Evolutionary conservation across 2,113 vertebrate species (phyloP).

Genomic region (Trichechus manatus): DNA sequence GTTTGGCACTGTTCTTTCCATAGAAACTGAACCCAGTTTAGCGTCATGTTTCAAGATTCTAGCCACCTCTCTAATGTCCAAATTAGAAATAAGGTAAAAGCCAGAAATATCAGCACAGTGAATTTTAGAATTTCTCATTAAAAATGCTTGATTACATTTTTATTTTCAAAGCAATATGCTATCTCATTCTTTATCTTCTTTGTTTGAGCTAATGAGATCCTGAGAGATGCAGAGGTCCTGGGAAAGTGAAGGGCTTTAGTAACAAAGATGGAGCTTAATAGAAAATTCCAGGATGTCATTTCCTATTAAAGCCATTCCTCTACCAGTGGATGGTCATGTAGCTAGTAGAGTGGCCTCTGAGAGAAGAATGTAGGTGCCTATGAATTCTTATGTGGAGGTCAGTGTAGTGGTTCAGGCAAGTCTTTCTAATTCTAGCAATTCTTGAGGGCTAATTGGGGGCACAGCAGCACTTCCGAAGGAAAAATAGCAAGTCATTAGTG

Average conservation of each 20-base stretch:
- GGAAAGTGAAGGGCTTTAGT: background rate
- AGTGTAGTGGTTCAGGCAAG: background rate
- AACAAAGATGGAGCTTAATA: background rate
- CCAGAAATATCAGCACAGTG: background rate
- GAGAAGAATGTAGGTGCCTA: background rate
- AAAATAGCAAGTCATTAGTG: background rate
- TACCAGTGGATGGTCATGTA: background rate
- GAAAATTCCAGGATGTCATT: slow-evolving; percentile 1
- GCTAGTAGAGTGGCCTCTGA: background rate
- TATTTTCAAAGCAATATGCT: slow-evolving; percentile 25
- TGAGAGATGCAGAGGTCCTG: background rate
- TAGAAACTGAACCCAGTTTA: background rate
- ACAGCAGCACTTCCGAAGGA: background rate
- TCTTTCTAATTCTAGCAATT: background rate
- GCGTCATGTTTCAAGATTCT: background rate
- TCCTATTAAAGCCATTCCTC: background rate
- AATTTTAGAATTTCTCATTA: slow-evolving; percentile 39
- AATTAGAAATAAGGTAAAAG: slow-evolving; percentile 55
- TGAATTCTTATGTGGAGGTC: background rate
- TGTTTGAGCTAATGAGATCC: background rate
- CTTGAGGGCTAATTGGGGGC: background rate
- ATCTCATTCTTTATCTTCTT: slow-evolving; percentile 40
- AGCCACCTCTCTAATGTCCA: background rate
- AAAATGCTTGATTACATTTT: background rate
- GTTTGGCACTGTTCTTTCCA: background rate